These are phyloP conservation scores for Lampris incognitus DNA, from an alignment of 2,113 vertebrate genomes.

Conservation along the genomic window DNA sequence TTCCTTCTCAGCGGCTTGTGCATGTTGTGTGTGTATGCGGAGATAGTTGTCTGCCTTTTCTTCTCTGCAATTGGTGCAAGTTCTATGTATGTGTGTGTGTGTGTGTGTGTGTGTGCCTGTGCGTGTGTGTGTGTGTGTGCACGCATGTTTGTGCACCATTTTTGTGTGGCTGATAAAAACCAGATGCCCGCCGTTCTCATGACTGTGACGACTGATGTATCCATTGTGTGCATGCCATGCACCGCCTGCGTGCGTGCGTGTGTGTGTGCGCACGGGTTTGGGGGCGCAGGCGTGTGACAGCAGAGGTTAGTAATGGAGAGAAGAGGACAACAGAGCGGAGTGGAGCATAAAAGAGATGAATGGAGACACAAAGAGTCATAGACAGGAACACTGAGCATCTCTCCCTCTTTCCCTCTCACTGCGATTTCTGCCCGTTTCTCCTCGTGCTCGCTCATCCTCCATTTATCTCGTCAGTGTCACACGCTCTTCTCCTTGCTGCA, in stretches of 20 bases:
- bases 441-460: not conserved
- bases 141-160: slow-evolving; percentile 3
- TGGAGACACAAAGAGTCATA: slow-evolving; percentile 48
- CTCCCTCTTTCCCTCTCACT: slow-evolving; percentile 21
- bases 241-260: not conserved
- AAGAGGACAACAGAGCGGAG: slow-evolving; percentile 29
- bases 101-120: slow-evolving; percentile 25
- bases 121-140: slow-evolving; percentile 29
- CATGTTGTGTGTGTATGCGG: slow-evolving; percentile 2
- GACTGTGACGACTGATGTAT: slow-evolving; percentile 40
- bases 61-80: not conserved
- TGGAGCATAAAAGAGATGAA: slow-evolving; percentile 48
- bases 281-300: slow-evolving; percentile 29
- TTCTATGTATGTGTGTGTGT: not conserved
- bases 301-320: slow-evolving; percentile 50
- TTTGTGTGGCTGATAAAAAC: slow-evolving; percentile 35
- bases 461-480: not conserved
- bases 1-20: not conserved
- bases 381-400: slow-evolving; percentile 33
- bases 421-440: slow-evolving; percentile 33
- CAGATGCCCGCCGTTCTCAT: slow-evolving; percentile 47
- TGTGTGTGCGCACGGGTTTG: slow-evolving; percentile 12
- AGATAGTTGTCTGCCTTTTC: not conserved
- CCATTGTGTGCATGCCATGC: not conserved
- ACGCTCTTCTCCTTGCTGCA: slow-evolving; percentile 4